These are phyloP conservation scores for Sebastiscus tertius DNA, from an alignment of 2,797 vertebrate genomes.

Conservation along the genomic window DNA sequence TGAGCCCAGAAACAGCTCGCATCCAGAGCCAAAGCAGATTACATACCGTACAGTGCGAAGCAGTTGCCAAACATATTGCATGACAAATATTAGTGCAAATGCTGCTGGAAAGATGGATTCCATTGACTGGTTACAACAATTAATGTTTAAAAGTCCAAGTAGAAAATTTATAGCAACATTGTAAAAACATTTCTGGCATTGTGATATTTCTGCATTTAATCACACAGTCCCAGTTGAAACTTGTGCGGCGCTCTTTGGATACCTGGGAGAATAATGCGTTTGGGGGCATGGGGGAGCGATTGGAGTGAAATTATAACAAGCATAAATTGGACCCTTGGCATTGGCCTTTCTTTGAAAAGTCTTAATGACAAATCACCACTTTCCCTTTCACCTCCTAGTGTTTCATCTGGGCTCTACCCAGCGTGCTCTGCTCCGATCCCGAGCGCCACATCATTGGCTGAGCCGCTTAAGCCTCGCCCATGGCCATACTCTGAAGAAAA, in stretches of 20 bases:
- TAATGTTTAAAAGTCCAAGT: constrained; percentile 6
- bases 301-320: constrained; percentile 68
- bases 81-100: constrained; percentile 33
- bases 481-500: constrained; percentile 62
- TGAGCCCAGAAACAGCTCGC: constrained; percentile 50
- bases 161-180: background rate
- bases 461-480: constrained; percentile 63
- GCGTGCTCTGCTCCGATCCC: constrained; percentile 64
- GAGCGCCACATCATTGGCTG: constrained; percentile 68
- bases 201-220: constrained; percentile 27
- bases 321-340: constrained; percentile 79
- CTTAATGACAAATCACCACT: constrained; percentile 85
- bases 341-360: constrained; percentile 78
- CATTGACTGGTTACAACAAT: background rate
- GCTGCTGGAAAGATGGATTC: background rate
- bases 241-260: constrained; percentile 35
- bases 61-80: constrained; percentile 37
- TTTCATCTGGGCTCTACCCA: constrained; percentile 74
- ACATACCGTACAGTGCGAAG: background rate
- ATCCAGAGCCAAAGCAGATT: constrained; percentile 51
- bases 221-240: constrained; percentile 16
- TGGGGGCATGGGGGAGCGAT: constrained; percentile 54
- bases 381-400: constrained; percentile 79
- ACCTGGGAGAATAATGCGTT: constrained; percentile 54
- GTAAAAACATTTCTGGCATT: constrained; percentile 6